Base-by-base conservation (phyloP, 1,140 invertebrate genomes). In the Orius insidiosus region DNA sequence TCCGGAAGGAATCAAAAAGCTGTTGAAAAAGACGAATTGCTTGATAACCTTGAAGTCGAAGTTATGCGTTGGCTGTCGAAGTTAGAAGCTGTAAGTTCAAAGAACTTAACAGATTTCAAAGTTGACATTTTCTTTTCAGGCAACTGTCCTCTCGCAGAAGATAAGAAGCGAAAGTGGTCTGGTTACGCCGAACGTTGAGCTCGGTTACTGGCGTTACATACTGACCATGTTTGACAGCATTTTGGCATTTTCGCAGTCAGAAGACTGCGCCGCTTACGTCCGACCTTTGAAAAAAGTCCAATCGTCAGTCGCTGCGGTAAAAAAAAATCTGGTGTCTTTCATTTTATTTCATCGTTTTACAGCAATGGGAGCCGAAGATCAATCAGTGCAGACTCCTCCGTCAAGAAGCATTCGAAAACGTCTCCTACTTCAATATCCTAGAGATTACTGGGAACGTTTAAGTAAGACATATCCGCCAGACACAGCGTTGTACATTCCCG, bases 321-420 rank as follows among this genome's bases (percentile, higher is more conserved):
- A 31, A 11, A 33, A 45, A 13, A 6, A 36, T 45, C 2, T 10
- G 10, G 7, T 32, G 8, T 13, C 9, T 10, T 11, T 19, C 5
- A 33, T 33, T 45, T 4, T 10, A 32, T 2, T 1, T 45, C 11
- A 35, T 50, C 45, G 50, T 38, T 34, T 56, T 63, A 33, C 53
- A 81, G 79, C 73, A 75, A 64, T 92, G 86, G 86, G 75, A 73
- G 53, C 68, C 74, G 53, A 63, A 84, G 32, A 75, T 83, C 50
- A 72, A 72, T 52, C 66, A 75, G 52, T 72, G 86, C 1, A 83
- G 74, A 10, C 71, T 77, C 46, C 72, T 75, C 47, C 71, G 77
- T 51, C 85, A 88, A 58, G 80, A 90, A 63, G 78, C 85, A 1
- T 76, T 75, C 56, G 85, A 92, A 61, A 93, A 90, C 61, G 78